These are phyloP conservation scores for Drosophila putrida DNA, from an alignment of 2,888 invertebrate species.

Conservation along the genomic window DNA sequence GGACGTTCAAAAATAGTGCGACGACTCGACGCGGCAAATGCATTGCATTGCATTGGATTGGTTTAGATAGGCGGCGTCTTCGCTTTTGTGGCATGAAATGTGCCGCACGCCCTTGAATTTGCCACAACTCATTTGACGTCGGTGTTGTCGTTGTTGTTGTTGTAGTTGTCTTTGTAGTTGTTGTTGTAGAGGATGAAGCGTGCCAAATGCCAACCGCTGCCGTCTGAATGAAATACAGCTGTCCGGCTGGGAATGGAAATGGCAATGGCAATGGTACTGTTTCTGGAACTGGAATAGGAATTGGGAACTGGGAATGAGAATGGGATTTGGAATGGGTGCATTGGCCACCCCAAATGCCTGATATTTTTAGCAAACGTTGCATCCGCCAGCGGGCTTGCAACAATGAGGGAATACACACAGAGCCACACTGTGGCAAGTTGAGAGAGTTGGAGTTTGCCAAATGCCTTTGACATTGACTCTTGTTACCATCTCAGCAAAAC, in stretches of 20 bases:
- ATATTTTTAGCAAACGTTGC: slow-evolving; percentile 58
- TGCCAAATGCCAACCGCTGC: slow-evolving; percentile 70
- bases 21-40: slow-evolving; percentile 22
- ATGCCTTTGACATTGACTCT: slow-evolving; percentile 57
- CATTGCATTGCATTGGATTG: slow-evolving; percentile 31
- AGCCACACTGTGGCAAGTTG: slow-evolving; percentile 16
- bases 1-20: slow-evolving; percentile 69
- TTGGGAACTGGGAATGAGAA: slow-evolving; percentile 13
- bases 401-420: slow-evolving; percentile 4
- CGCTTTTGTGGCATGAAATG: slow-evolving; percentile 42
- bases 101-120: slow-evolving; percentile 58
- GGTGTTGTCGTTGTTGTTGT: slow-evolving; percentile 24
- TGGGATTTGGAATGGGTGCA: slow-evolving; percentile 17
- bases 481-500: slow-evolving; percentile 7
- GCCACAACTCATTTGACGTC: slow-evolving; percentile 54
- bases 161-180: slow-evolving; percentile 9
- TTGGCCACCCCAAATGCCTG: slow-evolving; percentile 48
- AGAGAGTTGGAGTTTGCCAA: slow-evolving; percentile 30
- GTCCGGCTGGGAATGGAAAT: slow-evolving; percentile 44
- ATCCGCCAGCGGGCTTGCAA: slow-evolving; percentile 33
- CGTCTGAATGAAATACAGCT: slow-evolving; percentile 67
- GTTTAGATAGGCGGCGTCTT: slow-evolving; percentile 58
- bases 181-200: slow-evolving; percentile 51
- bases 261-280: slow-evolving; percentile 4
- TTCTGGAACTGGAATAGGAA: neutral